Evolutionary conservation across 2,113 vertebrate genomes (phyloP), one percentile per base, ranked within the genome.

Genomic region (Indicator indicator): DNA sequence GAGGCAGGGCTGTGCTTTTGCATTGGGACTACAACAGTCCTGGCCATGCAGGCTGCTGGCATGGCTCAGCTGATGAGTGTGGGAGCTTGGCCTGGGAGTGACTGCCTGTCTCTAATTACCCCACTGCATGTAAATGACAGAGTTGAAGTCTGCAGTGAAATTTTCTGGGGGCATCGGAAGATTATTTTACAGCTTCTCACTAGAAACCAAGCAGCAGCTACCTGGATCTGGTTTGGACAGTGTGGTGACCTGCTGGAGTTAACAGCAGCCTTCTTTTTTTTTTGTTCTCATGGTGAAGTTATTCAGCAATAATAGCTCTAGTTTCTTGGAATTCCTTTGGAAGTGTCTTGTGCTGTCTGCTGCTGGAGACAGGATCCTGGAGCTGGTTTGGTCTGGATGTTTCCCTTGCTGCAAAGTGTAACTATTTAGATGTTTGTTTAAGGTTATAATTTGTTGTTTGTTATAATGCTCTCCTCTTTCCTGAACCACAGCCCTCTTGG

Each of bases 1-100:
- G 11, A 16, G 84, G 9, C 40, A 9, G 54, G n/a, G 9, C 50
- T 9, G 1, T 40, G 86, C 5, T 20, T 80, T 30, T 69, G 30
- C 2, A 1, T 52, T 1, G 17, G 59, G 48, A n/a, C 5, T 78
- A 12, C 2, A 5, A 0, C 6, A 9, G 26, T 54, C 9, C 12
- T 67, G 81, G 56, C 4, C 18, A 5, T 9, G 2, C 30, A 32
- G 80, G 50, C 18, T 60, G 3, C 27, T 50, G 78, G 7, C 65
- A 46, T 5, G 18, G 64, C 33, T 64, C 50, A 55, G 69, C 76
- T 24, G 85, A 5, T 9, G 46, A 59, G 64, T 18, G 56, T 89
- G 83, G 65, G 70, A 74, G 48, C 4, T 18, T 13, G 44, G 19
- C 2, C 56, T 48, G 18, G 3, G 58, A 79, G 26, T 23, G 55